These are phyloP conservation scores for Notodonta ziczac DNA, from an alignment of 2,888 invertebrate species.

Conservation along the genomic window DNA sequence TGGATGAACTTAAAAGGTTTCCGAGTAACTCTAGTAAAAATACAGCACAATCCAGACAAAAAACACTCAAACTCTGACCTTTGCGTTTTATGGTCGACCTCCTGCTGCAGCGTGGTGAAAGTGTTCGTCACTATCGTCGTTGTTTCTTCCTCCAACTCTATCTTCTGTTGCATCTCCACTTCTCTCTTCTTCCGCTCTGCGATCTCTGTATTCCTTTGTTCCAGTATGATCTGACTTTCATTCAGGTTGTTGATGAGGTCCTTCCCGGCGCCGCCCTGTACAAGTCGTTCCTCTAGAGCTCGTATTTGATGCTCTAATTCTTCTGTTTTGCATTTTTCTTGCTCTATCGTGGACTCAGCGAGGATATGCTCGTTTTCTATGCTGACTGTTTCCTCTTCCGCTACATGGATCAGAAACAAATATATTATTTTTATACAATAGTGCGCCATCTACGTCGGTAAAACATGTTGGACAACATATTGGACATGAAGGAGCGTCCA, in stretches of 20 bases:
- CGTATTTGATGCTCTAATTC: conserved; percentile 91
- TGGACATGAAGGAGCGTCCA: too few species aligned
- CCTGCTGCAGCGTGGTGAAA: conserved; percentile 96
- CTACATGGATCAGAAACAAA: conserved; percentile 32
- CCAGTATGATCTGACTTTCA: conserved; percentile 95
- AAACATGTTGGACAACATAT: too few species aligned
- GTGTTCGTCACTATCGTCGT: conserved; percentile 95
- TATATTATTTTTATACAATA: not conserved
- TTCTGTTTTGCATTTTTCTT: conserved; percentile 89
- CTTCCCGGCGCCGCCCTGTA: conserved; percentile 92
- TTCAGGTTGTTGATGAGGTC: conserved; percentile 98
- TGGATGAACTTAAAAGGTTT: too few species aligned
- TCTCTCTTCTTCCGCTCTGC: conserved; percentile 94
- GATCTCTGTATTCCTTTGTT: conserved; percentile 92
- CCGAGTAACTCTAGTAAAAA: too few species aligned
- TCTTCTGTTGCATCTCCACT: conserved; percentile 96
- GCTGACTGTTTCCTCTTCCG: conserved; percentile 71
- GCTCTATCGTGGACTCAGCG: conserved; percentile 83
- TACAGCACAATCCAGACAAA: too few species aligned
- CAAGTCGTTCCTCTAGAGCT: conserved; percentile 96
- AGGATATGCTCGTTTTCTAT: conserved; percentile 79
- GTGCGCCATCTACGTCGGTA: too few species aligned
- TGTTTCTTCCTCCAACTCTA: conserved; percentile 97
- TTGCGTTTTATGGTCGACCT: conserved; percentile 98
- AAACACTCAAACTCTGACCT: conserved; percentile 47